These are phyloP conservation scores for Myopa tessellatipennis DNA, from an alignment of 2,888 invertebrate genomes.

Conservation along the genomic window DNA sequence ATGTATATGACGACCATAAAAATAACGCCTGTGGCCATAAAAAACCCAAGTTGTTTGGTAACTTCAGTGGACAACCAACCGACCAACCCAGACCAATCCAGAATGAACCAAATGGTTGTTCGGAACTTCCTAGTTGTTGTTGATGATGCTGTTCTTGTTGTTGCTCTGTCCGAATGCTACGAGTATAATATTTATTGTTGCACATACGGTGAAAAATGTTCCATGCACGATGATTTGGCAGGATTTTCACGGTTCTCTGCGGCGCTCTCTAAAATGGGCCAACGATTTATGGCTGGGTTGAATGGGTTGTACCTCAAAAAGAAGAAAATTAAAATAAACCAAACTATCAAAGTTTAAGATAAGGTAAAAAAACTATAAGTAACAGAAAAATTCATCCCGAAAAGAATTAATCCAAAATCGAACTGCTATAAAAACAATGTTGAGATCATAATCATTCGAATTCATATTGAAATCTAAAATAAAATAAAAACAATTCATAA, in stretches of 20 bases:
- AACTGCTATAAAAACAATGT: too few relatives aligned
- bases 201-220: slow-evolving; percentile 66
- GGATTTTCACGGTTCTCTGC: slow-evolving; percentile 47
- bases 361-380: neutral
- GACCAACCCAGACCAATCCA: slow-evolving; percentile 31
- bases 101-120: slow-evolving; percentile 28
- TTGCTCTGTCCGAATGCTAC: slow-evolving; percentile 44
- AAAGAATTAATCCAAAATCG: too few relatives aligned
- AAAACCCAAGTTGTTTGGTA: slow-evolving; percentile 61
- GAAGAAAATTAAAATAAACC: neutral
- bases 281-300: slow-evolving; percentile 15
- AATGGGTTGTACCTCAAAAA: slow-evolving; percentile 23
- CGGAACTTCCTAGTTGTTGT: slow-evolving; percentile 46
- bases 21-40: slow-evolving; percentile 67
- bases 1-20: slow-evolving; percentile 53
- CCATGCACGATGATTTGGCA: slow-evolving; percentile 56
- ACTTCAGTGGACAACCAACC: slow-evolving; percentile 58
- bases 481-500: too few relatives aligned
- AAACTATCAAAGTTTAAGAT: neutral
- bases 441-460: too few relatives aligned
- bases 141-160: slow-evolving; percentile 38
- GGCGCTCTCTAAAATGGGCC: slow-evolving; percentile 3
- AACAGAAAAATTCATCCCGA: too few relatives aligned
- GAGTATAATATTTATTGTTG: slow-evolving; percentile 66
- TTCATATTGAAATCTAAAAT: too few relatives aligned